Evolutionary conservation across 2,888 invertebrate genomes (phyloP).

Genomic region (Caenorhabditis sp.): DNA sequence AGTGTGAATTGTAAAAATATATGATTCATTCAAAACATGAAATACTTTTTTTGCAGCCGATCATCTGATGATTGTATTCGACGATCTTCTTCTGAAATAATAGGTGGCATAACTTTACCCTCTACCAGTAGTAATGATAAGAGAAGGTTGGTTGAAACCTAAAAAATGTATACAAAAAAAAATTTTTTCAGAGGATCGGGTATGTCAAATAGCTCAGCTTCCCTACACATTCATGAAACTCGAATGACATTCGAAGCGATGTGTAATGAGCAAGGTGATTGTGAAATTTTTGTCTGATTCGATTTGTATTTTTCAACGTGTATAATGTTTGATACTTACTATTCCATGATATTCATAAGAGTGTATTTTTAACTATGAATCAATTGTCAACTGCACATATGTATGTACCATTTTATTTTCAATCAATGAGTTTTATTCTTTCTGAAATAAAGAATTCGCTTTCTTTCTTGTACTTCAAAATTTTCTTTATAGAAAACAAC

Average conservation of each 20-base stretch:
- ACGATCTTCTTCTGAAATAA: slow-evolving; percentile 66
- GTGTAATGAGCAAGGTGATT: slow-evolving; percentile 57
- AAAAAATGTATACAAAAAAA: background rate
- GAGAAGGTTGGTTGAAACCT: slow-evolving; percentile 20
- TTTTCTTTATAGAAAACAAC: no score
- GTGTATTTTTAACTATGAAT: background rate
- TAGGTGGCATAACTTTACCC: slow-evolving; percentile 59
- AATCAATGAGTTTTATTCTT: background rate
- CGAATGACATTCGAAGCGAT: slow-evolving; percentile 56
- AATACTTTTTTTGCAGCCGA: slow-evolving; percentile 44
- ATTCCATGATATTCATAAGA: background rate
- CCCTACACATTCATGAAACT: slow-evolving; percentile 67
- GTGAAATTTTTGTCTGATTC: slow-evolving; percentile 56
- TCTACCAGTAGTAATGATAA: slow-evolving; percentile 48
- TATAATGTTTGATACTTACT: background rate
- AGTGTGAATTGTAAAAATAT: background rate
- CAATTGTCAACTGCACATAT: no score
- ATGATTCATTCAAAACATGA: background rate
- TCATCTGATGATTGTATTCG: slow-evolving; percentile 67
- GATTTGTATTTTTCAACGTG: background rate
- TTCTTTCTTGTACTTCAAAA: no score
- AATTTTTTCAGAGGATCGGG: slow-evolving; percentile 58
- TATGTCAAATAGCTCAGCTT: slow-evolving; percentile 69
- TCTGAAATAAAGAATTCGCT: background rate
- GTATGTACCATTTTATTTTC: background rate